Evolutionary conservation across 1,140 invertebrate genomes (phyloP), one percentile per base, ranked within the genome.

Genomic region (Polypedilum pembai): DNA sequence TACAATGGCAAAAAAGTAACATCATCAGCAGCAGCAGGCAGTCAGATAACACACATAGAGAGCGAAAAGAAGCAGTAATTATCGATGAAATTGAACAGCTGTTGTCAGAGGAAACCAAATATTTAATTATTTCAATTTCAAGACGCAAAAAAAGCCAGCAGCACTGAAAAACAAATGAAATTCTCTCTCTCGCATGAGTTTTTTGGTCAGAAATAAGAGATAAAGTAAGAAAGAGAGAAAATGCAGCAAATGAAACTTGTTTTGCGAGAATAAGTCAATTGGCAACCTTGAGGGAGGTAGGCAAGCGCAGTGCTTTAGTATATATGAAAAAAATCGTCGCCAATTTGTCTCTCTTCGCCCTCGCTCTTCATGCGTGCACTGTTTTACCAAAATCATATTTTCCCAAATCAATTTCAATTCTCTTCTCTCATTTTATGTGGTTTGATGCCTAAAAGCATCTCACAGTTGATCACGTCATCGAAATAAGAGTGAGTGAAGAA

Each of bases 61-160:
- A 33, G 24, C n/a, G 41, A 45, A 15, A 45, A 45, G 8, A 45
- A 4, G 45, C 45, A 69, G 65, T 69, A 69, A 69, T 69, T 69
- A 69, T 69, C 65, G 65, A 69, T 69, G 65, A 69, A 69, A 69
- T 69, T 69, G 65, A 69, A 69, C 65, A 69, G 65, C 65, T 69
- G 65, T 69, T 69, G 17, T 56, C 45, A 56, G 45, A 10, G 45
- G 45, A 56, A 56, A n/a, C 45, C n/a, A 56, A 56, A 56, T 56
- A 56, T 56, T 56, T 56, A 56, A 56, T 56, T 56, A 56, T 56
- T 56, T n/a, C n/a, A 12, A n/a, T n/a, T 56, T 56, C 12, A 56
- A 56, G 45, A n/a, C 45, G 45, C 45, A 56, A 56, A 56, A 33
- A 33, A n/a, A n/a, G n/a, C 24, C 24, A 33, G 24, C 24, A 33